phyloP scores from a whole-genome alignment of 1,140 invertebrate species.

The Drosophila willistoni region DNA sequence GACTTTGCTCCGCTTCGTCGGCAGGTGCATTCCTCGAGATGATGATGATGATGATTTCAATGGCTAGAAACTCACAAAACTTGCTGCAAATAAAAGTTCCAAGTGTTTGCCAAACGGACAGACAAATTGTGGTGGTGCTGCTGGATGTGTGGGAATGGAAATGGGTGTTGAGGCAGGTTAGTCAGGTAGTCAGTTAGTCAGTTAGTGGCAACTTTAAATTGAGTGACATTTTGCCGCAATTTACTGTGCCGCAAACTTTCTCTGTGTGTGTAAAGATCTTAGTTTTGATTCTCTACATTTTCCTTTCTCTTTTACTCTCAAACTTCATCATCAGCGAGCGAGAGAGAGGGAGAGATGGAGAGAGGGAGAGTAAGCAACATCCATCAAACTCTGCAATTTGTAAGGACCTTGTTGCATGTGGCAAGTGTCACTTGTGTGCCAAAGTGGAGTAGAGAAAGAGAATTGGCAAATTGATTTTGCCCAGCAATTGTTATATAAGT shows the following conservation, averaged over 20 bases:
- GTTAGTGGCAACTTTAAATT: constrained; percentile 69
- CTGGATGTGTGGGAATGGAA: background rate
- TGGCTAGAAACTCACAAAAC: constrained; percentile 40
- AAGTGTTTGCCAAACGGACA: constrained; percentile 44
- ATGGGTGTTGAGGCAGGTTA: constrained; percentile 3
- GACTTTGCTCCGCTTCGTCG: constrained; percentile 22
- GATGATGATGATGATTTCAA: constrained; percentile 35
- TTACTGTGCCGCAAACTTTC: constrained; percentile 65
- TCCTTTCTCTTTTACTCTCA: constrained; percentile 6
- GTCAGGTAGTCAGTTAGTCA: constrained; percentile 51
- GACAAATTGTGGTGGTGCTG: background rate
- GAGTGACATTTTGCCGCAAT: constrained; percentile 77
- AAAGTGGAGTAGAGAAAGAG: background rate
- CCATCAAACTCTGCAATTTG: constrained; percentile 51
- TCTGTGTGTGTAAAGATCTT: constrained; percentile 1
- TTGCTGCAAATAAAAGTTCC: constrained; percentile 68
- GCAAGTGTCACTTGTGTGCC: constrained; percentile 32
- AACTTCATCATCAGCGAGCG: background rate
- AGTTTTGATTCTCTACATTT: background rate
- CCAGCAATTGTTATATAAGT: background rate
- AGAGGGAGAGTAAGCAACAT: constrained; percentile 22
- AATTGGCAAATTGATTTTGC: constrained; percentile 11
- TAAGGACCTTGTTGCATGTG: constrained; percentile 45
- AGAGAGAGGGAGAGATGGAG: background rate
- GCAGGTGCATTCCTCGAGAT: constrained; percentile 37